Percentiles rank a stretch among this genome's conserved stretches.
Conservation (phyloP, 2,888 invertebrate species). For the Rhagophthalmus giganteus region DNA sequence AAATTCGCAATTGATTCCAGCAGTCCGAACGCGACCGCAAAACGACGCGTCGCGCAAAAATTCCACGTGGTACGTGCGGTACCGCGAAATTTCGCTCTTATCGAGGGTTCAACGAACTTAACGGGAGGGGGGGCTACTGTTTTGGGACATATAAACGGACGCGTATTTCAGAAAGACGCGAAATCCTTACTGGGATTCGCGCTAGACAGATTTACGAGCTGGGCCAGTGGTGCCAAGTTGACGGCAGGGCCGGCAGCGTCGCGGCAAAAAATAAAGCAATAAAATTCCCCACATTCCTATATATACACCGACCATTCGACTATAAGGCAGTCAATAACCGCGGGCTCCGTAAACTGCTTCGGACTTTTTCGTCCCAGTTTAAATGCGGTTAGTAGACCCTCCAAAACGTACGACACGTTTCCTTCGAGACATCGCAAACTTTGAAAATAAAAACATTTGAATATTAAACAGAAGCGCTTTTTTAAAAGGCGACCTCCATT, state of each 20-base stretch:
- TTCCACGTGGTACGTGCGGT: background rate
- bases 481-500: too few relatives aligned
- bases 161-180: conserved; percentile 30
- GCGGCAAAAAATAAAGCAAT: conserved; percentile 43
- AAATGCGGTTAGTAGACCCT: background rate
- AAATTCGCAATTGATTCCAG: background rate
- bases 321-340: conserved; percentile 19
- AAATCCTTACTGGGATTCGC: conserved; percentile 37
- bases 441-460: too few relatives aligned
- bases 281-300: conserved; percentile 31
- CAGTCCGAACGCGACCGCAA: background rate
- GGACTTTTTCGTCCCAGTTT: background rate
- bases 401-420: too few relatives aligned
- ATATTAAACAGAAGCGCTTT: too few relatives aligned
- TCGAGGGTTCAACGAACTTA: conserved; percentile 16
- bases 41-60: background rate
- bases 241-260: conserved; percentile 39
- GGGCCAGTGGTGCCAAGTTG: conserved; percentile 47
- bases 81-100: conserved; percentile 5
- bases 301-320: conserved; percentile 11
- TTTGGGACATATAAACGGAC: conserved; percentile 33
- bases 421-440: too few relatives aligned
- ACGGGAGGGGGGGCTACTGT: conserved; percentile 7
- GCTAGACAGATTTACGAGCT: conserved; percentile 44
- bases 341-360: background rate